Base-by-base conservation (phyloP, 2,113 vertebrate species). In the Fregata magnificens region DNA sequence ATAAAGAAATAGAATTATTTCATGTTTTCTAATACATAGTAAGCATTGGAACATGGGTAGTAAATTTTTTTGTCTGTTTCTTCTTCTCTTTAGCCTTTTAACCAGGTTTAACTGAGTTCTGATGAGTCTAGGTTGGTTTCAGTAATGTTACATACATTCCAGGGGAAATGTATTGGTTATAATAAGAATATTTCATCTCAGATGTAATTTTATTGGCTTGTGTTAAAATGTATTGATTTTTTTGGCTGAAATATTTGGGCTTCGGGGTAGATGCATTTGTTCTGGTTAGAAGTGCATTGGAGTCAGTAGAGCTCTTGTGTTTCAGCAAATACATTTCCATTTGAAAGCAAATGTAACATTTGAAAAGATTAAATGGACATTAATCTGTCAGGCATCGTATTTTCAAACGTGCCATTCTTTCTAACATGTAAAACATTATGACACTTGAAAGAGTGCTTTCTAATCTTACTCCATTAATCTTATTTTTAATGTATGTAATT, bases 151-250 rank as follows among this genome's bases (percentile, higher is more conserved):
- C 31, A 7, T 88, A 67, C 5, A 20, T 88, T 90, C 28, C 45
- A 70, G n/a, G 13, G 42, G 47, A 77, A 86, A 82, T 40, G 22
- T 50, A 86, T 88, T 88, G 79, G 25, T 95, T 97, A 86, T 87
- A 94, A 96, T 95, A 93, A 85, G 55, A 95, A 83, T 94, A 81
- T 81, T 95, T 92, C 4, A 19, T 95, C 79, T 96, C 53, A 10
- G 45, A 73, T 93, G 53, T 88, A 82, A 74, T 82, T 97, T 96
- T 92, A 97, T 96, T 96, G 93, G 70, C 95, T 94, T 94, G 62
- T 67, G 55, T 95, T 96, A 94, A 95, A 97, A 96, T 67, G 53
- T 82, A 96, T 96, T 94, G 94, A 96, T 95, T 94, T 73, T 45
- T 86, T 90, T 94, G 59, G n/a, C 82, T 95, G 85, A 97, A 88